Base-by-base conservation (phyloP, 2,113 vertebrate genomes). In the Bubo blakistoni region DNA sequence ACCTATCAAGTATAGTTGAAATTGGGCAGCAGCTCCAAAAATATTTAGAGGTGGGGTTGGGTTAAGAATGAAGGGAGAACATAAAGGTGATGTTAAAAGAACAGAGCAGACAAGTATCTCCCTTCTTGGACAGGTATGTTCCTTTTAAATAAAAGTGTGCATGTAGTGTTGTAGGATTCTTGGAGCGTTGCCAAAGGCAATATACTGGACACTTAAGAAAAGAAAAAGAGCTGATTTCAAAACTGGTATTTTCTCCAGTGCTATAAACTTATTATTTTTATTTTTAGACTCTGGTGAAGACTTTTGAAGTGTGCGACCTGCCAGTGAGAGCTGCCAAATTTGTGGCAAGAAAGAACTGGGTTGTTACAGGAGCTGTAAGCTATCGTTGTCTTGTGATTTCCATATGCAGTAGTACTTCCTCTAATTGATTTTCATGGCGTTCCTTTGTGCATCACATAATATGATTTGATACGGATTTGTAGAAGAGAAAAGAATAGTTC, bases 241-340 rank as follows among this genome's bases (percentile, higher is more conserved):
- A 91, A 20, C 18, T 15, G 9, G 0, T 77, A 1, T 88, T 92
- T 88, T 88, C 21, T 81, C 7, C 17, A 40, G 4, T 70, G 54
- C 69, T 76, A 5, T 78, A 76, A 67, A 70, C 5, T 3, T 52
- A 5, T 2, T 95, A 1, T 44, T 88, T 87, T 96, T 95, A 18
- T 96, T 96, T 98, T 67, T 87, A 99, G 99, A 99, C 99, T 4
- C 97, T 99, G 55, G 99, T 99, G 96, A 99, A 99, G 98, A 99
- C 99, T 6, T 99, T 99, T 97, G 99, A 99, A 98, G 99, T 99
- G 14, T 99, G 99, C 77, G 99, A 99, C 91, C 98, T 99, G 79
- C 99, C 99, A 16, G 99, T 99, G 88, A 98, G 99, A 98, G 99
- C 99, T n/a, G 98, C 99, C 20, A 99, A 99, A 94, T 99, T 99